Evolutionary conservation across 1,140 invertebrate species (phyloP), one percentile per base, ranked within the genome.

Genomic region (Drosophila willistoni): DNA sequence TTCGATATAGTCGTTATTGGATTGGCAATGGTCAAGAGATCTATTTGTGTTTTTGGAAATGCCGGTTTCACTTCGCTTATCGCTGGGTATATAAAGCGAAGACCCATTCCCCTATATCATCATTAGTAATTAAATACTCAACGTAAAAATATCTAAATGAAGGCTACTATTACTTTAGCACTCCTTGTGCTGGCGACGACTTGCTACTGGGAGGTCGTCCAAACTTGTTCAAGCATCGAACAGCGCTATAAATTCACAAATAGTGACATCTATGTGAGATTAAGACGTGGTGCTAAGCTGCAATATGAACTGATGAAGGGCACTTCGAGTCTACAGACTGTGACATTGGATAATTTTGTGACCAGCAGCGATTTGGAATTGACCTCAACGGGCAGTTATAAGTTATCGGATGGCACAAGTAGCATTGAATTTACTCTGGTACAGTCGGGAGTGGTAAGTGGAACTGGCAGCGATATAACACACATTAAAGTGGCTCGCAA

Each of bases 231-330:
- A 14, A 78, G 67, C 39, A 78, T 90, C 36, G 86, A 90, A 33
- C 84, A 90, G 67, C 81, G 84, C 10, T 83, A 78, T 59, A 81
- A 84, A 61, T 91, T 91, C 17, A 44, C 64, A 1, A 90, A 89
- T 39, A 83, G 84, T 29, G 83, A 90, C 67, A 59, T 91, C 33
- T 91, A 89, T n/a, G 22, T 91, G n/a, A 56, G 81, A 25, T 44
- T 91, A 29, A 59, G 76, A 9, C 87, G 81, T 14, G 78, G 83
- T 0, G 42, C 68, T 0, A 90, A 90, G 42, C 55, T 91, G 13
- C 79, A 89, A 47, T 91, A 91, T 41, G 79, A 91, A 34, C 41
- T 91, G 17, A 83, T 91, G 79, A 90, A 77, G 65, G 90, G 90
- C 54, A 82, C 71, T 6, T 44, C 63, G 4, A 67, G 47, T 14